Percentiles rank a stretch among this genome's conserved stretches.
phyloP scores from a whole-genome alignment of 2,113 vertebrate species.

The Bettongia penicillata region DNA sequence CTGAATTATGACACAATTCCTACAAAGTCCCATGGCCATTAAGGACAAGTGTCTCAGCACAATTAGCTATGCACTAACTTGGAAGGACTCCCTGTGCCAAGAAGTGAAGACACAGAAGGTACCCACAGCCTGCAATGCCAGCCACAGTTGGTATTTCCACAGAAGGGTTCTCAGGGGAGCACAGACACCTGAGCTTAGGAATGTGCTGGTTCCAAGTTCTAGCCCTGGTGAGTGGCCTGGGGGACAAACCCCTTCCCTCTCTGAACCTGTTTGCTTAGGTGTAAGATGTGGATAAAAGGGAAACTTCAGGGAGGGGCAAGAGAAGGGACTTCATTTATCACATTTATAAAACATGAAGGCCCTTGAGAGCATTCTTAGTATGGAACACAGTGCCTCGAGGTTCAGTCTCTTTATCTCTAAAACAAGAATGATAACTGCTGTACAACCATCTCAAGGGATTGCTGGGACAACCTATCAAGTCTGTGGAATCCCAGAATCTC shows the following conservation, averaged over 20 bases:
- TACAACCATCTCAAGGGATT: neutral
- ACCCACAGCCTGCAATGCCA: neutral
- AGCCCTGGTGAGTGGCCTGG: neutral
- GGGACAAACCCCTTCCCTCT: neutral
- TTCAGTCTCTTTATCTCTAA: neutral
- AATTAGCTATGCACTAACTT: neutral
- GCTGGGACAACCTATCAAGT: neutral
- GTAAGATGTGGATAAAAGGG: neutral
- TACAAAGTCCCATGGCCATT: neutral
- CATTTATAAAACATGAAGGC: too few species aligned
- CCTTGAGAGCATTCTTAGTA: neutral
- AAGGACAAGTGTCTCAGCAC: neutral
- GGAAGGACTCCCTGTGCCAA: neutral
- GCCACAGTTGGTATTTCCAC: neutral
- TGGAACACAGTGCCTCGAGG: neutral
- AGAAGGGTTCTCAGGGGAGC: neutral
- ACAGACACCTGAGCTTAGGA: neutral
- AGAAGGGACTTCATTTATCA: too few species aligned
- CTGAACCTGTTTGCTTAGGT: neutral
- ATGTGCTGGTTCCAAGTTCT: neutral
- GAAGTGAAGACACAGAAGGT: neutral
- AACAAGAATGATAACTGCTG: neutral
- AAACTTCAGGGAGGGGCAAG: too few species aligned
- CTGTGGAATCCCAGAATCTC: neutral
- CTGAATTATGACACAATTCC: neutral